Evolutionary conservation across 2,888 invertebrate species (phyloP).

Genomic region (Mechanitis messenoides): DNA sequence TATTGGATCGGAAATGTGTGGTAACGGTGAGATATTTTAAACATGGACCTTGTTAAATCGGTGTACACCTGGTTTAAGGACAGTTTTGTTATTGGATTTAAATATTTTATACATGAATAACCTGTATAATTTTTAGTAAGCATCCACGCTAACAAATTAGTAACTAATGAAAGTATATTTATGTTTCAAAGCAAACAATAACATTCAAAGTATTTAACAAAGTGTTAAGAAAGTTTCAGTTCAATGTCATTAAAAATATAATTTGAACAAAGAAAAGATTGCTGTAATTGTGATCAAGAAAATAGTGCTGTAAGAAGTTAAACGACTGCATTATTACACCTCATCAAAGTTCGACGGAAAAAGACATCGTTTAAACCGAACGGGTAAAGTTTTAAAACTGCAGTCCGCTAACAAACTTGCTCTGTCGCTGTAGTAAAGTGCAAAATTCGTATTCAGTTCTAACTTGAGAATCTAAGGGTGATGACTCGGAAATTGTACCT

Average conservation of each 20-base stretch:
- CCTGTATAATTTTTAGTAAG: too few relatives aligned
- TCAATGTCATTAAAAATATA: too few relatives aligned
- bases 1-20: conserved; percentile 6
- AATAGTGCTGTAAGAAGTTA: conserved; percentile 10
- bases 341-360: conserved; percentile 26
- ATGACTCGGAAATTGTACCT: conserved; percentile 4
- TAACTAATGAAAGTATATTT: too few relatives aligned
- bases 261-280: not conserved
- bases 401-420: conserved; percentile 20
- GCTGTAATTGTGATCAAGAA: conserved; percentile 1
- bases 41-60: too few relatives aligned
- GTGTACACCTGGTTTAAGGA: too few relatives aligned
- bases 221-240: too few relatives aligned
- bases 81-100: too few relatives aligned
- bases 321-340: conserved; percentile 26
- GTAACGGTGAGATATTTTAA: not conserved
- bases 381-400: conserved; percentile 8
- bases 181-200: too few relatives aligned
- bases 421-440: conserved; percentile 28
- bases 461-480: conserved; percentile 20
- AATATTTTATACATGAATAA: too few relatives aligned
- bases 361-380: conserved; percentile 7
- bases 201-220: too few relatives aligned
- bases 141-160: too few relatives aligned
- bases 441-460: conserved; percentile 25